Evolutionary conservation across 2,113 vertebrate genomes (phyloP), one percentile per base, ranked within the genome.

Genomic region (Nesospiza acunhae): DNA sequence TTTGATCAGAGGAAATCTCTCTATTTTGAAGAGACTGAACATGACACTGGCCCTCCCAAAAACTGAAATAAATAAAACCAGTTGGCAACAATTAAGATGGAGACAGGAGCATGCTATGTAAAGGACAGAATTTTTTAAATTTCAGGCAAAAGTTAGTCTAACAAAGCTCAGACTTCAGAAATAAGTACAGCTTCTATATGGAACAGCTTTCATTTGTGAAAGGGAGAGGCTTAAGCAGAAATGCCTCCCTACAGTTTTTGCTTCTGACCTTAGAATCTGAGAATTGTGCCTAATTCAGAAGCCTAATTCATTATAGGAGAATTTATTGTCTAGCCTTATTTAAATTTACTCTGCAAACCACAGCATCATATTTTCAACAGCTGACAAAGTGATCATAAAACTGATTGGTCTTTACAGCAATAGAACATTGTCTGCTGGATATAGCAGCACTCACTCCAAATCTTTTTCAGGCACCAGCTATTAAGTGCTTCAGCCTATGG

Each of bases 111-210:
- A 59, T 33, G 52, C 0, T 2, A 18, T 4, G 2, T 39, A 77
- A 93, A 89, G 8, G 12, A 22, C 12, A 64, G 3, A 26, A 6
- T 41, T 59, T 76, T 66, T 80, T 0, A 39, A 39, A 69, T 74
- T 69, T 94, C 46, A 89, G 64, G 15, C n/a, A 37, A 35, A 79
- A 46, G 2, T 62, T 50, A 87, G 20, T 11, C 28, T 44, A 73
- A 79, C 4, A 75, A 76, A 87, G 15, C 10, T 87, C 64, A 83
- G 41, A 68, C 21, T 81, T 80, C 1, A 41, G 31, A 9, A 83
- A 10, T 9, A 84, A 35, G 10, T 62, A 68, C 0, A 0, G 46
- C 12, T 63, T 23, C 15, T 68, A 3, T 66, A 56, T 66, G 31
- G 42, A 69, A 4, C 16, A 84, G 31, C 10, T 42, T 77, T 66